Evolutionary conservation across 2,113 vertebrate species (phyloP).

Genomic region (Struthidea cinerea): DNA sequence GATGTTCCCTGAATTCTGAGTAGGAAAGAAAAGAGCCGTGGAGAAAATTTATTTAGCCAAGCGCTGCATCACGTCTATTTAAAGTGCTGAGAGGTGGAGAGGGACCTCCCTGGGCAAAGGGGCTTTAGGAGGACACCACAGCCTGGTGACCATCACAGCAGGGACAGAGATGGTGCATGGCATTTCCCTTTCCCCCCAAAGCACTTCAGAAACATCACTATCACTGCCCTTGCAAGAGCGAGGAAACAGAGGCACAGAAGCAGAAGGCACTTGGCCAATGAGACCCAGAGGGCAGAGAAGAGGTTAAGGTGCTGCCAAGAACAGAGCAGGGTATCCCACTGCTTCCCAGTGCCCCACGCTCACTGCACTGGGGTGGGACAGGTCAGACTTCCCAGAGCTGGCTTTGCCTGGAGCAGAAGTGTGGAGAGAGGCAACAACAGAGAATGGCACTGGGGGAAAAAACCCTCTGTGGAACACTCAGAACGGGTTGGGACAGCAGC

Average conservation of each 20-base stretch:
- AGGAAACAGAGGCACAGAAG: neutral
- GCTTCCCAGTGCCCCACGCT: neutral
- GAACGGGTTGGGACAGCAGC: neutral
- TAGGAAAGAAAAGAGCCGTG: neutral
- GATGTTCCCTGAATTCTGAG: constrained; percentile 32
- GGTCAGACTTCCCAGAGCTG: neutral
- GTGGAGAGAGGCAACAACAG: neutral
- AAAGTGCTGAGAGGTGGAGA: neutral
- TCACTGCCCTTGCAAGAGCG: rapidly evolving
- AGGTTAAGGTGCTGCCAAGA: neutral
- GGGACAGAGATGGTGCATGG: rapidly evolving
- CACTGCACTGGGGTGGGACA: neutral
- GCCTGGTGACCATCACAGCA: neutral
- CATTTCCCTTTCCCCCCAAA: neutral
- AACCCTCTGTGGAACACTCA: neutral
- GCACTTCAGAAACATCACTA: neutral
- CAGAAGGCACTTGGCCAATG: neutral
- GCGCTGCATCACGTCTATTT: neutral
- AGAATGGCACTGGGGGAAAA: neutral
- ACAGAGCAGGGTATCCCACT: neutral
- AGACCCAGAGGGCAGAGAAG: neutral
- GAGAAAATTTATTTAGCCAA: neutral
- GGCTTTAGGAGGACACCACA: neutral
- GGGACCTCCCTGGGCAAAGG: neutral
- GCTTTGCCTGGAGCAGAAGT: rapidly evolving